Evolutionary conservation across 2,888 invertebrate genomes (phyloP).

Genomic region (Liodrosophila aerea): DNA sequence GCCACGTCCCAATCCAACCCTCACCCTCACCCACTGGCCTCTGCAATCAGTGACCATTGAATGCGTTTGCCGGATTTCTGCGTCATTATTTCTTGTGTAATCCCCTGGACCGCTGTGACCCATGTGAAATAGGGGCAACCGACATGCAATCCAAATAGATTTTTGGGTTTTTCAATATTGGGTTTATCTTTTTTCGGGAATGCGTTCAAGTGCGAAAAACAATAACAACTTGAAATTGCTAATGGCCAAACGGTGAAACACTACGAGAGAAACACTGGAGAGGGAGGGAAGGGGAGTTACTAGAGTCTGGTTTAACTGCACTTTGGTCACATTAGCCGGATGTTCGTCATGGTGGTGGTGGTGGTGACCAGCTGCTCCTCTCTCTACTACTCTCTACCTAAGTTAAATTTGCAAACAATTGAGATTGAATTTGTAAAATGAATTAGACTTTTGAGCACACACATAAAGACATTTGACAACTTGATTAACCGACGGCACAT

Average conservation of each 20-base stretch:
- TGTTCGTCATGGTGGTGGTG: conserved; percentile 67
- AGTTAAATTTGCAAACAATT: conserved; percentile 74
- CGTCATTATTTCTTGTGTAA: conserved; percentile 69
- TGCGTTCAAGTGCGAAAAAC: conserved; percentile 64
- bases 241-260: conserved; percentile 41
- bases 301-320: conserved; percentile 9
- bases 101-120: conserved; percentile 57
- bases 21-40: conserved; percentile 1
- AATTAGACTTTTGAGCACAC: conserved; percentile 48
- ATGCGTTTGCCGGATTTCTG: conserved; percentile 64
- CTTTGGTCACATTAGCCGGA: conserved; percentile 67
- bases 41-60: conserved; percentile 65
- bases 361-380: conserved; percentile 46
- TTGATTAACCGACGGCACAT: conserved; percentile 41
- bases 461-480: conserved; percentile 54
- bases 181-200: conserved; percentile 22
- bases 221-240: conserved; percentile 37
- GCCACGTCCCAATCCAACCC: conserved; percentile 2
- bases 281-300: conserved; percentile 3
- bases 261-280: conserved; percentile 13
- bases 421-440: conserved; percentile 64
- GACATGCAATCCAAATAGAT: conserved; percentile 60
- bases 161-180: conserved; percentile 18
- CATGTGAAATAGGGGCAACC: conserved; percentile 77
- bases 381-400: not conserved